Base-by-base conservation (phyloP, 1,140 invertebrate genomes). In the Drosophila navojoa region DNA sequence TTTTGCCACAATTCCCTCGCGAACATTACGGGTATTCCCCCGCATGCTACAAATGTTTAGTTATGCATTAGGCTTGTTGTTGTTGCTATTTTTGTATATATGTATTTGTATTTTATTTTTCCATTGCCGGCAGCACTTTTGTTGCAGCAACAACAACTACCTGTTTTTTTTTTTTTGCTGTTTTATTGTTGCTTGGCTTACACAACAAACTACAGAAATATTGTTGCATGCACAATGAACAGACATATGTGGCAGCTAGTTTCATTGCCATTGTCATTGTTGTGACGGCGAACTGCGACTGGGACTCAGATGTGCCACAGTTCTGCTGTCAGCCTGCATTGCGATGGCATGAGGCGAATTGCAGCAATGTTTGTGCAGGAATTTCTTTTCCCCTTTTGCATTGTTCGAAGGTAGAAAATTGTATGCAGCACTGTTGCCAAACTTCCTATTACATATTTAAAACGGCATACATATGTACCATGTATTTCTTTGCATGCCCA, bases 221-320 rank as follows among this genome's bases (percentile, higher is more conserved):
- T 44, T 64, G 77, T 64, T 84, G 81, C 77, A 77, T 71, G 64
- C 50, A 59, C 63, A 60, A 71, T 64, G 68, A 22, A 13, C 82
- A 77, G 64, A 71, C 69, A 71, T 79, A 38, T 38, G 79, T 71
- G 66, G 79, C 68, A 73, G 72, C 76, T 76, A 60, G 57, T 67
- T 78, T 87, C 82, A 87, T 87, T 87, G 82, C 77, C 82, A 87
- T 72, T 87, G 82, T 89, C 84, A 89, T 89, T 89, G 84, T 82
- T 82, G 76, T 58, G 35, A 38, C 35, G 11, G 71, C 22, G n/a
- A 19, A 38, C 11, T 38, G 71, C 22, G 15, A 19, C 16, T 25
- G 11, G 4, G 35, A 38, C 35, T 38, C 64, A 87, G 58, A 74
- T 86, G 84, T 62, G 73, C 35, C 35, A 38, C 35, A 38, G 35